Evolutionary conservation across 2,113 vertebrate genomes (phyloP).

Genomic region (Collichthys lucidus): DNA sequence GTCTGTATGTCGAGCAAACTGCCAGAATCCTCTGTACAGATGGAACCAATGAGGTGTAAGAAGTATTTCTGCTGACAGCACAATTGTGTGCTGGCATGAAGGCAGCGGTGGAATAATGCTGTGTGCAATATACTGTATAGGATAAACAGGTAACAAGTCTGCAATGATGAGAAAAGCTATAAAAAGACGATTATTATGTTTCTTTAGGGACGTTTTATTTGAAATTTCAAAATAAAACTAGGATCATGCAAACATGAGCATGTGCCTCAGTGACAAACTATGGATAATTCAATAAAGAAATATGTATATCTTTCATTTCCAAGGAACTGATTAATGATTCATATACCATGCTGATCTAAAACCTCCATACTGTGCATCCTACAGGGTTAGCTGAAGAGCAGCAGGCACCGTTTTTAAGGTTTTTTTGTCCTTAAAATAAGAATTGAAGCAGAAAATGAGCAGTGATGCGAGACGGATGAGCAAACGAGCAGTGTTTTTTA

Average conservation of each 20-base stretch:
- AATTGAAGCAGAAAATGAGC: not conserved
- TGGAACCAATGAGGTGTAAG: constrained; percentile 72
- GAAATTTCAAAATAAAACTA: not conserved
- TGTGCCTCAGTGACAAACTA: not conserved
- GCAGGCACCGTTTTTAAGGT: not conserved
- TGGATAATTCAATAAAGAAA: not conserved
- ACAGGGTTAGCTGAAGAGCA: not conserved
- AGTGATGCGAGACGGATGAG: not conserved
- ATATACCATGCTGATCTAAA: not conserved
- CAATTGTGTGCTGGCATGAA: constrained; percentile 26
- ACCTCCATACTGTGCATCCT: not conserved
- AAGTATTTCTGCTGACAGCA: constrained; percentile 64
- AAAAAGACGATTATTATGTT: not conserved
- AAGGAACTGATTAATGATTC: not conserved
- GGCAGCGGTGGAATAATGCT: not conserved
- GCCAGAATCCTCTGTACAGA: constrained; percentile 61
- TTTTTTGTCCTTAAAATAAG: not conserved
- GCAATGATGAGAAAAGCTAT: not conserved
- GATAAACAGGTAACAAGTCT: not conserved
- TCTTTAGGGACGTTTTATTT: not conserved
- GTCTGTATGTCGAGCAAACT: constrained; percentile 64
- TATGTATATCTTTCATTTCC: not conserved
- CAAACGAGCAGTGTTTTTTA: not conserved
- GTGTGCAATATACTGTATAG: not conserved
- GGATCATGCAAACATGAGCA: not conserved